phyloP scores from a whole-genome alignment of 2,797 vertebrate species.

The Kryptopterus vitreolus region DNA sequence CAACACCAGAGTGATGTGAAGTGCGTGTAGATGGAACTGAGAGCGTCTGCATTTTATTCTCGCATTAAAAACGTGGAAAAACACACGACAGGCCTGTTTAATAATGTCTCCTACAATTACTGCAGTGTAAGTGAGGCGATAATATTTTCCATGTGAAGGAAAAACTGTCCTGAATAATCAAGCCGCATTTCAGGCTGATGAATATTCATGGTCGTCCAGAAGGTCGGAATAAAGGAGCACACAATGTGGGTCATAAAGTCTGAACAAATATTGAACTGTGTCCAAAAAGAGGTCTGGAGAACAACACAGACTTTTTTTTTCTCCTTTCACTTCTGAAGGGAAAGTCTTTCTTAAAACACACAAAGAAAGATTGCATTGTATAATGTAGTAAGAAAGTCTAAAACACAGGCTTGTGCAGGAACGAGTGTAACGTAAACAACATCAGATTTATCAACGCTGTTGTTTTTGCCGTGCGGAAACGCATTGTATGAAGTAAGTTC shows the following conservation, averaged over 20 bases:
- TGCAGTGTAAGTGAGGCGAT: conserved; percentile 61
- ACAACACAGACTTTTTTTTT: too few relatives aligned
- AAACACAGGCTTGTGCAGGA: not conserved
- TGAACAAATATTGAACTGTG: not conserved
- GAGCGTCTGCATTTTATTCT: not conserved
- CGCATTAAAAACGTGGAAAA: not conserved
- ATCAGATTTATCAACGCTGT: not conserved
- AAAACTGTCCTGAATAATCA: conserved; percentile 75
- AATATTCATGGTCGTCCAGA: conserved; percentile 70
- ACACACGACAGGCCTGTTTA: conserved; percentile 1
- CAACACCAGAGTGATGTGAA: not conserved
- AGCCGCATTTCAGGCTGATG: conserved; percentile 67
- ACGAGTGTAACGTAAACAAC: not conserved
- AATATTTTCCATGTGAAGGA: conserved; percentile 58
- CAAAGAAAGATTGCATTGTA: not conserved
- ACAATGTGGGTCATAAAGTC: conserved; percentile 19
- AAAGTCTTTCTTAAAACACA: too few relatives aligned
- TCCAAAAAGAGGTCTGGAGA: not conserved
- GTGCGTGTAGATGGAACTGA: not conserved
- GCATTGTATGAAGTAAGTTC: not conserved
- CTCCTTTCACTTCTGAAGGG: not conserved
- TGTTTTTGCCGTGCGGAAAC: not conserved
- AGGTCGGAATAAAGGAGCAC: conserved; percentile 21
- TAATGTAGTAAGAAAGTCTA: not conserved
- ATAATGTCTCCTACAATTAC: conserved; percentile 63